Evolutionary conservation across 2,113 vertebrate species (phyloP).

Genomic region (Alethe castanea): DNA sequence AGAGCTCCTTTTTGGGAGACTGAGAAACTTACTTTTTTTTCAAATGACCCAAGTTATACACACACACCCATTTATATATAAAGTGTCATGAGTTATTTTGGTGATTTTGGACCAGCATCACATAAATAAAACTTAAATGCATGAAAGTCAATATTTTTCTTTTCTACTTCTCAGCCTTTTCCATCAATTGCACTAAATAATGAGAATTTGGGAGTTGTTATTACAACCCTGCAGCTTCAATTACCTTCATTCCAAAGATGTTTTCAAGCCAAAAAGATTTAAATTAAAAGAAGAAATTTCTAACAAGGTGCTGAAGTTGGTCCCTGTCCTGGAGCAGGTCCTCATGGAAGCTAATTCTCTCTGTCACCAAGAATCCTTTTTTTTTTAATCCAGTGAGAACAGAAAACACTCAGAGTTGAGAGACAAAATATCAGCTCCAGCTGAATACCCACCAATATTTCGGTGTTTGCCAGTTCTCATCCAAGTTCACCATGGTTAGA

Average conservation of each 20-base stretch:
- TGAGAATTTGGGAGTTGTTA: neutral
- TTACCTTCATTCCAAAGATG: neutral
- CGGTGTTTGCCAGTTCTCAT: accelerated
- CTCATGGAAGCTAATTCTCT: neutral
- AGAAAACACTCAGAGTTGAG: neutral
- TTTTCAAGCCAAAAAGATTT: neutral
- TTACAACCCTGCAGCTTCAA: neutral
- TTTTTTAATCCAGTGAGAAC: neutral
- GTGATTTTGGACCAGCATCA: constrained; percentile 25
- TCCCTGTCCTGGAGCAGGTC: neutral
- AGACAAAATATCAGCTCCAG: neutral
- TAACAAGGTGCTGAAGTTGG: neutral
- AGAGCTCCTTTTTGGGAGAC: neutral
- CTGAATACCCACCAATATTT: neutral
- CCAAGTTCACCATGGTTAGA: accelerated
- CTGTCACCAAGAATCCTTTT: neutral
- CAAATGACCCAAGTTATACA: neutral
- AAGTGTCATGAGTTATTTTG: neutral
- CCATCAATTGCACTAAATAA: constrained; percentile 6
- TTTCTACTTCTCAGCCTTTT: neutral
- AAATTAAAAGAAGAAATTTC: neutral
- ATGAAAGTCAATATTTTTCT: constrained; percentile 21
- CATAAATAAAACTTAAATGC: constrained; percentile 32
- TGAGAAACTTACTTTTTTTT: neutral
- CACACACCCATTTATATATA: neutral